These are phyloP conservation scores for Isaurus tuberculatus DNA, from an alignment of 92 coral and sea anemone genomes.

Conservation along the genomic window DNA sequence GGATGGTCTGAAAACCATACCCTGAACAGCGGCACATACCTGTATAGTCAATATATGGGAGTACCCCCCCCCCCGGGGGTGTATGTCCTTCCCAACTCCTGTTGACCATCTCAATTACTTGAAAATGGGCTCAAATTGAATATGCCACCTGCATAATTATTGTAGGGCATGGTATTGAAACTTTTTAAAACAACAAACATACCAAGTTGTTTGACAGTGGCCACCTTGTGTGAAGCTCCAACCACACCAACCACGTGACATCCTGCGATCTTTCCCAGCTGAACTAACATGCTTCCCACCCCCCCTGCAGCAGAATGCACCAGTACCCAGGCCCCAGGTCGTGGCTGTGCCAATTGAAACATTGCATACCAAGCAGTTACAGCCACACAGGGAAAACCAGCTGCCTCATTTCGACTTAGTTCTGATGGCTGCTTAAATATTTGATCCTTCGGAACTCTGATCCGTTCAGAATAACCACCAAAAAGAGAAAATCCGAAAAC, in stretches of 20 bases:
- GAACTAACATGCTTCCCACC: slow-evolving; percentile 97
- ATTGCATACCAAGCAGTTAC: slow-evolving; percentile 98
- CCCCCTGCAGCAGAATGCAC: slow-evolving; percentile 99
- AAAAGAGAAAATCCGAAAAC: slow-evolving; percentile 89
- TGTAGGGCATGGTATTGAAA: too few species aligned
- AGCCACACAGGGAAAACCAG: slow-evolving; percentile 89
- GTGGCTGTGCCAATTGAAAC: slow-evolving; percentile 88
- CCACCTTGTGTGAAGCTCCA: slow-evolving; percentile 86
- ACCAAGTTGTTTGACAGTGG: slow-evolving; percentile 80
- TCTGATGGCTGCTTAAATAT: slow-evolving; percentile 80
- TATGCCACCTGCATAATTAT: too few species aligned
- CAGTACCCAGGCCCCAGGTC: slow-evolving; percentile 90
- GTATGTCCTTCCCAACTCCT: too few species aligned
- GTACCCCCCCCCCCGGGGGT: too few species aligned
- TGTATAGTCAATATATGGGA: too few species aligned
- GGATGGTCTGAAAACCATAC: too few species aligned
- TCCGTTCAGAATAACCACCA: slow-evolving; percentile 84
- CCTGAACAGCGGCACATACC: too few species aligned
- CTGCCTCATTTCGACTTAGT: slow-evolving; percentile 77
- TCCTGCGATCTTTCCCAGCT: slow-evolving; percentile 95
- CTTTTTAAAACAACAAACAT: not conserved
- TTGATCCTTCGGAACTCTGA: slow-evolving; percentile 87
- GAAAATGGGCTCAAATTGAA: too few species aligned
- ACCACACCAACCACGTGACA: slow-evolving; percentile 98
- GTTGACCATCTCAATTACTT: too few species aligned